Conservation (phyloP, 2,888 invertebrate species). For the Lymantria monacha region DNA sequence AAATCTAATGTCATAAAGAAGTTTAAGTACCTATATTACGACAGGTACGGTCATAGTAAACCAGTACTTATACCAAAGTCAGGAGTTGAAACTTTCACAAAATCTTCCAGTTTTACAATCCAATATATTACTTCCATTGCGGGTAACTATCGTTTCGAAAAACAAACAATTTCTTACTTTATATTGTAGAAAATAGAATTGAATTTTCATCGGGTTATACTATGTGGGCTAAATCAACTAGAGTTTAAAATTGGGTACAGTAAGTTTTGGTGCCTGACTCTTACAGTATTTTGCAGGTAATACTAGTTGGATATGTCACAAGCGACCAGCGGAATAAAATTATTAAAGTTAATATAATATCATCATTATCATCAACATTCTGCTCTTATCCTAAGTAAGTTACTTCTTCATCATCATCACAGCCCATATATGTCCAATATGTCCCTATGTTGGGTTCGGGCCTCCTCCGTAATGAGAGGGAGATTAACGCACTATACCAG, state of each 20-base stretch:
- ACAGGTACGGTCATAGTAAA: constrained; percentile 9
- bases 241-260: constrained; percentile 61
- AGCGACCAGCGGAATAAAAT: neutral
- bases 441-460: too few relatives aligned
- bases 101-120: constrained; percentile 33
- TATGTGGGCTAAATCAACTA: constrained; percentile 10
- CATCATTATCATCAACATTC: too few relatives aligned
- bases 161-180: constrained; percentile 7
- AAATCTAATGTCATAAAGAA: constrained; percentile 4
- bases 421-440: too few relatives aligned
- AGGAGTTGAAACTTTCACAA: constrained; percentile 28
- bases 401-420: too few relatives aligned
- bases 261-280: constrained; percentile 50
- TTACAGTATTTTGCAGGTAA: constrained; percentile 34
- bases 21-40: constrained; percentile 1
- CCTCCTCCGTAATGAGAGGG: too few relatives aligned
- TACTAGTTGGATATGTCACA: constrained; percentile 4
- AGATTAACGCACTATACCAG: too few relatives aligned
- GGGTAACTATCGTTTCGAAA: constrained; percentile 14
- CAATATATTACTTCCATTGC: constrained; percentile 32
- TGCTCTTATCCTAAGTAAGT: too few relatives aligned
- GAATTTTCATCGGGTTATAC: neutral
- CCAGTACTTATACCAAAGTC: constrained; percentile 15
- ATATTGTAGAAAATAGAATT: neutral
- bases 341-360: neutral